Evolutionary conservation across 1,140 invertebrate species (phyloP).

Genomic region (Drosophila kepulauana): DNA sequence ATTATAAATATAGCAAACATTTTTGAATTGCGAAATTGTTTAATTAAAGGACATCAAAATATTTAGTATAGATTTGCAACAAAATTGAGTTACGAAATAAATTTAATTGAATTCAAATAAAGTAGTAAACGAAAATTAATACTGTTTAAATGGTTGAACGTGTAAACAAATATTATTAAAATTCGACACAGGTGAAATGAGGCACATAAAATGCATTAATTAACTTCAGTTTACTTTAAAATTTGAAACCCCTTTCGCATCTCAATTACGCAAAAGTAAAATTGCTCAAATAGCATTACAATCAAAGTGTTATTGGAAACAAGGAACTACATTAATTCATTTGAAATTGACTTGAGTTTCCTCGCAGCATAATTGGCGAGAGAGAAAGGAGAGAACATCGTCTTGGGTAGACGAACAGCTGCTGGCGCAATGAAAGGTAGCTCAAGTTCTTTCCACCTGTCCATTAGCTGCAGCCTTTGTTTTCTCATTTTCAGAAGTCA

Average conservation of each 20-base stretch:
- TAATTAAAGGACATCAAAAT: no score
- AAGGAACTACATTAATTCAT: not conserved
- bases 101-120: no score
- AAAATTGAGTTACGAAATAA: no score
- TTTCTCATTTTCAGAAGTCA: slow-evolving; percentile 38
- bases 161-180: no score
- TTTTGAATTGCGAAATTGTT: no score
- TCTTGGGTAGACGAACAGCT: not conserved
- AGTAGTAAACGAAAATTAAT: no score
- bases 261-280: slow-evolving; percentile 1
- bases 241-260: not conserved
- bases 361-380: not conserved
- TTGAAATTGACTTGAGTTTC: slow-evolving; percentile 10
- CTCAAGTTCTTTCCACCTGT: slow-evolving; percentile 6
- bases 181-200: not conserved
- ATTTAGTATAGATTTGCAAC: no score
- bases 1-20: no score
- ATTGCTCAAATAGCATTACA: not conserved
- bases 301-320: slow-evolving; percentile 3
- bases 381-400: not conserved
- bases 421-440: slow-evolving; percentile 5
- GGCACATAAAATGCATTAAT: not conserved
- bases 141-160: no score
- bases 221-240: not conserved
- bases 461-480: slow-evolving; percentile 37